Evolutionary conservation across 2,113 vertebrate species (phyloP).

Genomic region (Corythoichthys intestinalis): DNA sequence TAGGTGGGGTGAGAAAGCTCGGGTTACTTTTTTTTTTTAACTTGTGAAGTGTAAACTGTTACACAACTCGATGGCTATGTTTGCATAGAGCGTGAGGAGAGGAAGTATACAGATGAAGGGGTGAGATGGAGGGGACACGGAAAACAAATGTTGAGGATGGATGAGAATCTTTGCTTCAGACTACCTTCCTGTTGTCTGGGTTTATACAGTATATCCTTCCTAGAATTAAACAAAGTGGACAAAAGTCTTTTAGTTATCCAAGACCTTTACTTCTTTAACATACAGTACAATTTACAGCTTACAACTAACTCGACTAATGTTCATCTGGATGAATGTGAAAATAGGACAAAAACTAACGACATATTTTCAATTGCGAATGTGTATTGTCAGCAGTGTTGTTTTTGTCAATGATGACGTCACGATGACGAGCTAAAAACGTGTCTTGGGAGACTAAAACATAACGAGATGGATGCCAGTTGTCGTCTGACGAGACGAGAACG

Average conservation of each 20-base stretch:
- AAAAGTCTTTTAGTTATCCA: not conserved
- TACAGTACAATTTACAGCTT: not conserved
- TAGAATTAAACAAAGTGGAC: not conserved
- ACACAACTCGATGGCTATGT: conserved; percentile 4
- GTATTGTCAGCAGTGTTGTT: no score
- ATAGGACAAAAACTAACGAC: not conserved
- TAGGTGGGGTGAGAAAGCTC: not conserved
- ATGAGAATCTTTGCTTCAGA: conserved; percentile 51
- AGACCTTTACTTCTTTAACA: not conserved
- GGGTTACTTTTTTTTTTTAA: no score
- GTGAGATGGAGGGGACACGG: not conserved
- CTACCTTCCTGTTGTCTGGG: conserved; percentile 54
- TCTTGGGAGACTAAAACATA: no score
- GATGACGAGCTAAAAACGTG: no score
- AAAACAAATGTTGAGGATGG: conserved; percentile 10
- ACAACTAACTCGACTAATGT: not conserved
- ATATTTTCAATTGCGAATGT: not conserved
- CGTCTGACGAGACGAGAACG: no score
- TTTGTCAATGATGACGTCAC: no score
- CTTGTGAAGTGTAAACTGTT: not conserved
- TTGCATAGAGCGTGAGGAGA: conserved; percentile 18
- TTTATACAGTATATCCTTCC: conserved; percentile 9
- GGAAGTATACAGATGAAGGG: conserved; percentile 11
- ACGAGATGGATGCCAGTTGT: no score
- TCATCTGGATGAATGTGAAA: not conserved